Percentiles rank a stretch among this genome's conserved stretches.
phyloP scores from a whole-genome alignment of 2,113 vertebrate species.

The Acanthochromis polyacanthus region DNA sequence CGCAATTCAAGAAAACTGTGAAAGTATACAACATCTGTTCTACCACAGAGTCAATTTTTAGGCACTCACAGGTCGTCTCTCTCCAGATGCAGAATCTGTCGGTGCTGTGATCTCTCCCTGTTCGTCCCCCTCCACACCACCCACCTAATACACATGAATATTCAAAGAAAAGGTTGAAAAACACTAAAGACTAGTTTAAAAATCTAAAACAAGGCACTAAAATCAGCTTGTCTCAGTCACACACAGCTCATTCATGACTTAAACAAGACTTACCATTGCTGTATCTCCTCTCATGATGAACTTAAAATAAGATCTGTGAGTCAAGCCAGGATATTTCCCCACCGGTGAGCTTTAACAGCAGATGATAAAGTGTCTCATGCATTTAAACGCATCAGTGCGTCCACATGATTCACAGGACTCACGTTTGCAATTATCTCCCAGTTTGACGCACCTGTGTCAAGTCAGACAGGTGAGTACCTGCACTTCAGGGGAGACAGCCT shows the following conservation, averaged over 20 bases:
- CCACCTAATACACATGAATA: constrained; percentile 14
- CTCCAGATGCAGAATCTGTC: not conserved
- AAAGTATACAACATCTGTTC: not conserved
- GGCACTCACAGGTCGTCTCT: constrained; percentile 62
- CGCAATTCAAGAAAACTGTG: too few species aligned
- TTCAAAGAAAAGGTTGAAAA: too few species aligned
- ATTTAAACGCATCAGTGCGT: not conserved
- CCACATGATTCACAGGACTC: accelerated
- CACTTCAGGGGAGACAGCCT: accelerated
- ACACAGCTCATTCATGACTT: not conserved
- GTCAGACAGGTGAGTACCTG: accelerated
- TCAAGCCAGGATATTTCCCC: accelerated
- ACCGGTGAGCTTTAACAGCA: not conserved
- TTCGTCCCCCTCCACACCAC: not conserved
- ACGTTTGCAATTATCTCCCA: not conserved
- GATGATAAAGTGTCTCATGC: accelerated
- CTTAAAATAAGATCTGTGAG: not conserved
- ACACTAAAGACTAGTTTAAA: not conserved
- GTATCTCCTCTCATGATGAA: constrained; percentile 35
- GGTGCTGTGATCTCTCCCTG: not conserved
- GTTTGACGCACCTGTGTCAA: constrained; percentile 39
- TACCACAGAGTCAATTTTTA: not conserved
- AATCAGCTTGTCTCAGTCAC: not conserved
- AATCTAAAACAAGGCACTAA: too few species aligned
- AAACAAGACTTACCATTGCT: constrained; percentile 26